Conservation (phyloP, 1,140 invertebrate species). For the Solen grandis region DNA sequence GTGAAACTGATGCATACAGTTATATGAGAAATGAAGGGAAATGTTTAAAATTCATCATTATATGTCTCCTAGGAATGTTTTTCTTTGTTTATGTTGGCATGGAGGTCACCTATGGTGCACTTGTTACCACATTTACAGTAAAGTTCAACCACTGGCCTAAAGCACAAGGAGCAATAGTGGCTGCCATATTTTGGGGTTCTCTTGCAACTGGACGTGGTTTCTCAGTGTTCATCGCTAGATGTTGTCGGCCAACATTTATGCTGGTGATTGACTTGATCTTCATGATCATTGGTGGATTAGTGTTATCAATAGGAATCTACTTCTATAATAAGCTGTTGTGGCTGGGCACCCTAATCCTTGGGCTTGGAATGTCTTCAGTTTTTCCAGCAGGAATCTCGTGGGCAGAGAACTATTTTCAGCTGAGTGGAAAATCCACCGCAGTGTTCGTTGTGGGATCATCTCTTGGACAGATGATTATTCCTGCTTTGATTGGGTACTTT, state of each 20-base stretch:
- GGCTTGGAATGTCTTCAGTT: conserved; percentile 82
- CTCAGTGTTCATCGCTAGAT: conserved; percentile 80
- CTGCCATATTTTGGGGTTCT: conserved; percentile 82
- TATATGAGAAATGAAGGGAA: conserved; percentile 21
- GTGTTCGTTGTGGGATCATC: conserved; percentile 82
- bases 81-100: conserved; percentile 82
- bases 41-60: conserved; percentile 30
- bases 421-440: conserved; percentile 82
- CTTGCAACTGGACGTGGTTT: conserved; percentile 81
- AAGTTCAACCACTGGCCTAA: conserved; percentile 74
- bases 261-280: conserved; percentile 77
- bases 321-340: conserved; percentile 68
- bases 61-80: conserved; percentile 79
- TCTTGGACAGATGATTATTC: conserved; percentile 82
- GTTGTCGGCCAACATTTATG: conserved; percentile 78
- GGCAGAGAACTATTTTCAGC: conserved; percentile 81
- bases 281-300: conserved; percentile 76
- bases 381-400: conserved; percentile 82
- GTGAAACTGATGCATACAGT: conserved; percentile 51
- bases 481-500: conserved; percentile 76
- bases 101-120: conserved; percentile 82
- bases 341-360: conserved; percentile 74
- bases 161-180: conserved; percentile 77
- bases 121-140: conserved; percentile 79
- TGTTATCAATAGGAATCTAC: conserved; percentile 77